These are phyloP conservation scores for Drosophila auraria DNA, from an alignment of 1,140 invertebrate species.

Conservation along the genomic window DNA sequence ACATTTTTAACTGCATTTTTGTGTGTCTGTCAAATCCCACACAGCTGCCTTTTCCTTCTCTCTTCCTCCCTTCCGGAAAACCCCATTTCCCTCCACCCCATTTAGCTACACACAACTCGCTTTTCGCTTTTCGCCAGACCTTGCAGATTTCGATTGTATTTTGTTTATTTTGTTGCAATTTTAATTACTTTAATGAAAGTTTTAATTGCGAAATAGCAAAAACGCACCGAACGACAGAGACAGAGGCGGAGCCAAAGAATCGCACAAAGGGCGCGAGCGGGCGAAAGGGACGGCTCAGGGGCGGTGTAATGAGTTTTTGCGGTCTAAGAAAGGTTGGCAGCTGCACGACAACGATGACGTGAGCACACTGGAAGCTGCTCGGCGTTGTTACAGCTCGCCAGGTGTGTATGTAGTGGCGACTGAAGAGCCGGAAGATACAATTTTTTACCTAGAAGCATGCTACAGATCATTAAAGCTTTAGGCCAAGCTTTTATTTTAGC, in stretches of 20 bases:
- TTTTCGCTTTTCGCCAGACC: conserved; percentile 22
- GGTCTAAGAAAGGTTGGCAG: conserved; percentile 81
- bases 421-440: no score
- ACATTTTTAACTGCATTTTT: conserved; percentile 79
- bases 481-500: no score
- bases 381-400: conserved; percentile 11
- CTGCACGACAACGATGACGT: conserved; percentile 64
- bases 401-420: conserved; percentile 3
- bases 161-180: conserved; percentile 84
- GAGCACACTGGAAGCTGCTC: conserved; percentile 38
- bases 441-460: no score
- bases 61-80: neutral
- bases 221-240: conserved; percentile 52
- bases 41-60: conserved; percentile 13
- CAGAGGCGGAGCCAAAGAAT: conserved; percentile 9
- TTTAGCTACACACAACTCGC: no score
- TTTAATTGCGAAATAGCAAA: conserved; percentile 83
- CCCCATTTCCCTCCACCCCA: neutral
- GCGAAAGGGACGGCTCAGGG: conserved; percentile 4
- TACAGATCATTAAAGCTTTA: no score
- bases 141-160: conserved; percentile 80
- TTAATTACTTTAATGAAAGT: conserved; percentile 84
- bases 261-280: conserved; percentile 1
- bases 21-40: conserved; percentile 75
- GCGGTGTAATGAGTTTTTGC: conserved; percentile 75